Evolutionary conservation across 1,140 invertebrate genomes (phyloP).

Genomic region (Cydia pomonella): DNA sequence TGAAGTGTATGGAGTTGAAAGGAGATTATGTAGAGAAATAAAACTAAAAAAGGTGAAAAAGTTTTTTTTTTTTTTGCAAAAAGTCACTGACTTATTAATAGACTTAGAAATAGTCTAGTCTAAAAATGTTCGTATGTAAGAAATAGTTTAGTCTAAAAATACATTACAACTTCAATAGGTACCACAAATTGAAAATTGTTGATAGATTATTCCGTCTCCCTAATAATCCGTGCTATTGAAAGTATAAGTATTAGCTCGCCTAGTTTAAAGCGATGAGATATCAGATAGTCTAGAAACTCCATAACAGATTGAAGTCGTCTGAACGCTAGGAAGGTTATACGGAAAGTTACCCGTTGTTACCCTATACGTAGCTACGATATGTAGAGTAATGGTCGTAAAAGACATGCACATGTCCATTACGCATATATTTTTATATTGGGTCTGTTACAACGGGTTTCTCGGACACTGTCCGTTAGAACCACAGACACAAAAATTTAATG

Average conservation of each 20-base stretch:
- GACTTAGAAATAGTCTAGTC: no score
- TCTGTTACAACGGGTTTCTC: background rate
- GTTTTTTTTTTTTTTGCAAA: no score
- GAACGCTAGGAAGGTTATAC: background rate
- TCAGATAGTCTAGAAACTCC: constrained; percentile 5
- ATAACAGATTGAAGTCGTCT: constrained; percentile 18
- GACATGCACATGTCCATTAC: constrained; percentile 6
- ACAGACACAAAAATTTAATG: no score
- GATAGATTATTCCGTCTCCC: background rate
- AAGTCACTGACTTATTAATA: no score
- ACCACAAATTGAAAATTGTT: background rate
- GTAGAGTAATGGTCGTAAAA: constrained; percentile 24
- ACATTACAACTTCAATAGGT: no score
- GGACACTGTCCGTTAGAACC: background rate
- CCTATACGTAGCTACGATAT: constrained; percentile 20
- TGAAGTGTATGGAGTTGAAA: no score
- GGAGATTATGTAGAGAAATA: no score
- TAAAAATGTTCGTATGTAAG: no score
- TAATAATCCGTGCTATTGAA: constrained; percentile 12
- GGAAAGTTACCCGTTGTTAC: constrained; percentile 17
- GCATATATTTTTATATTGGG: constrained; percentile 12
- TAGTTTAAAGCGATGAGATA: constrained; percentile 22
- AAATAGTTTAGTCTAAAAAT: no score
- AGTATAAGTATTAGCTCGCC: constrained; percentile 18
- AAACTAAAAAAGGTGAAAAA: no score